Conservation (phyloP, 1,140 invertebrate genomes). For the Drosophila tsacasi region DNA sequence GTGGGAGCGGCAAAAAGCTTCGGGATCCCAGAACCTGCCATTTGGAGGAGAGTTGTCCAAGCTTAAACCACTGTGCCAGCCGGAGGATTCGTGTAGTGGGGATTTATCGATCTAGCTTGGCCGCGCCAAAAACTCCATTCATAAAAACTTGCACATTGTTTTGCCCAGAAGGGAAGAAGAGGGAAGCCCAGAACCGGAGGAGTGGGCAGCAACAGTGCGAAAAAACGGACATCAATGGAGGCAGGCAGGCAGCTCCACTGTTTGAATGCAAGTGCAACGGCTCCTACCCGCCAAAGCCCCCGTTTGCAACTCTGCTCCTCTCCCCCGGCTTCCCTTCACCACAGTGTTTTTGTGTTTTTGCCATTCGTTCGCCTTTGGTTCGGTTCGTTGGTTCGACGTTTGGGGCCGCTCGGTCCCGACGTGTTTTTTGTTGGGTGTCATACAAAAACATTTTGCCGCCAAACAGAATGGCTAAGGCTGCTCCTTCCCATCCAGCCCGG, state of each 20-base stretch:
- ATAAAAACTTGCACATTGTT: slow-evolving; percentile 84
- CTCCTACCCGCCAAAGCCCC: slow-evolving; percentile 14
- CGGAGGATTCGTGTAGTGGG: slow-evolving; percentile 66
- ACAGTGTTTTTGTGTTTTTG: slow-evolving; percentile 29
- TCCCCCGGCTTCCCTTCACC: not conserved
- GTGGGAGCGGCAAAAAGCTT: slow-evolving; percentile 29
- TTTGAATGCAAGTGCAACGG: slow-evolving; percentile 70
- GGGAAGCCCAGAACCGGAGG: slow-evolving; percentile 48
- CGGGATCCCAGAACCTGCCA: slow-evolving; percentile 27
- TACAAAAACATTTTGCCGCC: slow-evolving; percentile 82
- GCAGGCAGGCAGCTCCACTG: slow-evolving; percentile 44
- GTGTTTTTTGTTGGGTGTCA: slow-evolving; percentile 72
- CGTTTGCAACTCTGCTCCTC: slow-evolving; percentile 3
- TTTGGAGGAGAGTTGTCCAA: slow-evolving; percentile 13
- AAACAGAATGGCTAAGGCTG: slow-evolving; percentile 79
- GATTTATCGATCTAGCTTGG: slow-evolving; percentile 84
- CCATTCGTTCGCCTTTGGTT: slow-evolving; percentile 52
- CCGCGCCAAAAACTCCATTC: slow-evolving; percentile 84
- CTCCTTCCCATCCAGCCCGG: slow-evolving; percentile 15
- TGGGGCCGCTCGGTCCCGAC: slow-evolving; percentile 56
- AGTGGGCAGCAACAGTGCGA: slow-evolving; percentile 58
- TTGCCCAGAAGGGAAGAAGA: slow-evolving; percentile 45
- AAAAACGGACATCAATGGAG: slow-evolving; percentile 63
- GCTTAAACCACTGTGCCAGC: slow-evolving; percentile 59
- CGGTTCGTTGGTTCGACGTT: slow-evolving; percentile 66